Evolutionary conservation across 2,797 vertebrate genomes (phyloP), one percentile per base, ranked within the genome.

Genomic region (Phoxinus dragarum): DNA sequence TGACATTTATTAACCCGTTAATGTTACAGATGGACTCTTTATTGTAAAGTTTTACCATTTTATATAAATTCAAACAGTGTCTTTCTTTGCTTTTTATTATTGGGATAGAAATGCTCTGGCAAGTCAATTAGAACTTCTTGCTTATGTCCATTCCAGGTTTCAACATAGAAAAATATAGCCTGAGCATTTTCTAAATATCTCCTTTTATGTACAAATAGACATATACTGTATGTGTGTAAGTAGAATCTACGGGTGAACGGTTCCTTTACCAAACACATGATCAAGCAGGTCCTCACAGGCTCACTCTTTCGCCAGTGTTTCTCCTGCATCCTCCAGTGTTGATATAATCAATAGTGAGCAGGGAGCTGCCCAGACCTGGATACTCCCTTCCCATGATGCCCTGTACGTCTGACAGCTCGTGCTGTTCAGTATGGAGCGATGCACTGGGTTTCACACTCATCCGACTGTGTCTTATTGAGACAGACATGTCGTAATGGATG

Each of bases 401-500:
- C 23, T 72, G 77, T 42, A 12, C 8, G 66, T 86, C 82, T 88
- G 82, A 84, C 82, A 80, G 78, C 72, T 81, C 21, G 7, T 64
- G 71, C 67, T 82, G 68, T 75, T 88, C 79, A 76, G 80, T 87
- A 79, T 71, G 81, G 79, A 76, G 84, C 77, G 44, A 34, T 78
- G 88, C 61, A 44, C 34, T 56, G 19, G 69, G 84, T 75, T 86
- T 88, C 27, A 61, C 88, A 91, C 89, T 92, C 88, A 91, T 83
- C 86, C 88, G 59, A 90, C 90, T 90, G 89, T 82, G 86, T 91
- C 91, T 93, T 92, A 94, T 93, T 89, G 91, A 90, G 90, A 89
- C 89, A 92, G 93, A 93, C 92, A 85, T 89, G 90, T 89, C 92
- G 90, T 94, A 90, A 94, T 93, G 91, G 92, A 92, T 86, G 59